These are phyloP conservation scores for Chironomus striatipennis DNA, from an alignment of 1,140 invertebrate species.

Conservation along the genomic window DNA sequence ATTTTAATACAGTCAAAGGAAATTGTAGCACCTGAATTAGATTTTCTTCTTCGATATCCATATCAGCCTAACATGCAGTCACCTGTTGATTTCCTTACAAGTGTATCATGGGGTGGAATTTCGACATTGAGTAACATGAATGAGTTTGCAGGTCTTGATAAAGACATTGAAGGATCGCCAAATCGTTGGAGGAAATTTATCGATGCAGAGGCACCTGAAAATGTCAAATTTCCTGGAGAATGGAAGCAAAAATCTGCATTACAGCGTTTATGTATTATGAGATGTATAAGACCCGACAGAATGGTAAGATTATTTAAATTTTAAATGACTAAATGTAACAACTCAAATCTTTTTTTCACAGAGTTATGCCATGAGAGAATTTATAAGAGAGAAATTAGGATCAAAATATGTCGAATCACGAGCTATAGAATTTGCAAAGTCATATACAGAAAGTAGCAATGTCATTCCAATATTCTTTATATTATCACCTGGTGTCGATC, in stretches of 20 bases:
- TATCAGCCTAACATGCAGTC: conserved; percentile 53
- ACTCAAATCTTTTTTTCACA: not conserved
- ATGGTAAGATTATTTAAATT: conserved; percentile 46
- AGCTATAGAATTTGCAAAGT: conserved; percentile 70
- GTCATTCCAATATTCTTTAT: conserved; percentile 90
- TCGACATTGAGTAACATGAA: conserved; percentile 66
- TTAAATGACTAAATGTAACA: conserved; percentile 19
- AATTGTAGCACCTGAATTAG: conserved; percentile 64
- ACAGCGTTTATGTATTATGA: conserved; percentile 84
- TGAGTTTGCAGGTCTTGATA: conserved; percentile 79
- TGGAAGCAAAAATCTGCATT: conserved; percentile 89
- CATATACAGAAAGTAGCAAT: conserved; percentile 76
- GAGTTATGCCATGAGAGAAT: conserved; percentile 48
- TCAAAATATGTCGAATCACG: conserved; percentile 71
- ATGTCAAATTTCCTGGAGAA: conserved; percentile 89
- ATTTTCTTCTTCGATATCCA: conserved; percentile 80
- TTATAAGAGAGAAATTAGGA: conserved; percentile 81
- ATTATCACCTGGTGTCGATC: conserved; percentile 89
- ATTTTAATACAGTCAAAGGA: conserved; percentile 56
- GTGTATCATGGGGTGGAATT: conserved; percentile 80
- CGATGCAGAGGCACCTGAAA: conserved; percentile 84
- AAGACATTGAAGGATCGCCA: conserved; percentile 84
- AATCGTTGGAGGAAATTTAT: conserved; percentile 90
- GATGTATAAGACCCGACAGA: conserved; percentile 79
- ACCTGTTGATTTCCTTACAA: conserved; percentile 79